Base-by-base conservation (phyloP, 2,797 vertebrate genomes). In the Poecilia wingei region DNA sequence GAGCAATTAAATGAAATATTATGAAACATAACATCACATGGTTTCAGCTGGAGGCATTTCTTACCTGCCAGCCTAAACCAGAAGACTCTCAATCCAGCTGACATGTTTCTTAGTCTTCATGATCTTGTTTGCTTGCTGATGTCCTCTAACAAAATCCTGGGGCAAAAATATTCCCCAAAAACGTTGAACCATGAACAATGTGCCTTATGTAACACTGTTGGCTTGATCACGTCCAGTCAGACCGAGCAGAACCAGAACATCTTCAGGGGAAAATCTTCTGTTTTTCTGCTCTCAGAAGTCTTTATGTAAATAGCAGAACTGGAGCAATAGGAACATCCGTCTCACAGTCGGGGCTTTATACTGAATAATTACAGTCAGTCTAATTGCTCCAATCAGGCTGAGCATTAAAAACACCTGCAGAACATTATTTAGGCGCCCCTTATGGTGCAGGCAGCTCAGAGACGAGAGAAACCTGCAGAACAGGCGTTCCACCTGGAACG, bases 351-450 rank as follows among this genome's bases (percentile, higher is more conserved):
- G 70, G 33, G 70, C 70, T 47, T 33, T 72, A 49, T 18, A 33
- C n/a, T 72, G 70, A 49, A 72, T 49, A 72, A 72, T 72, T 31
- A 31, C 43, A 33, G 45, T 28, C 45, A 0, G 3, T 39, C n/a
- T 72, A 49, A 72, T 72, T 49, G 28, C 45, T 49, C n/a, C 45
- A 33, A 49, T 72, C 70, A 72, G 70, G 28, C 45, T 49, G 43
- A 49, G n/a, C 43, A 72, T 49, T 49, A 70, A 49, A 71, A 74
- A 55, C 72, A 74, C 72, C 72, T 74, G 72, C 72, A 41, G 51
- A 41, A 55, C 25, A 55, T 39, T 39, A 53, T 46, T 28, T n/a
- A 16, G 72, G 13, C 25, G 36, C 33, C 51, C 33, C 51, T 74
- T 9, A n/a, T 57, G 51, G 49, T 18, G 51, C 51, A 12, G 36